Base-by-base conservation (phyloP, 2,113 vertebrate genomes). In the Leptobrachium ailaonicum region DNA sequence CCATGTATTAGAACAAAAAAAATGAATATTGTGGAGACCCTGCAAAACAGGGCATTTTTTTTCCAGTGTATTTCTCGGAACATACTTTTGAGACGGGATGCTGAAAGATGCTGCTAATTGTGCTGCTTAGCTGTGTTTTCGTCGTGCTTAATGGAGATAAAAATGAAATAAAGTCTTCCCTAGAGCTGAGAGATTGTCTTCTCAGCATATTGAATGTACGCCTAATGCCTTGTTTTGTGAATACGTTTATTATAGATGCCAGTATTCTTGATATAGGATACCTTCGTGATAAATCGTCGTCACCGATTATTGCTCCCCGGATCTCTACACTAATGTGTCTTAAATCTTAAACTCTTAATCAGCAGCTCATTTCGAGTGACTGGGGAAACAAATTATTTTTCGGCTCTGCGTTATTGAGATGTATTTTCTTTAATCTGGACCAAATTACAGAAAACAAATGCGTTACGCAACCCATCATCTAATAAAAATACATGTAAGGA, bases 321-420 rank as follows among this genome's bases (percentile, higher is more conserved):
- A 68, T 68, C 40, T 40, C 2, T 68, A 2, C 10, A 43, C 4
- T 42, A 68, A 68, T 10, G 12, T 41, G 32, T 42, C 66, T 32
- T 41, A 68, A 43, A 41, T 68, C 66, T 68, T 68, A 42, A 13
- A 41, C 40, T 68, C 66, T 68, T 68, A 68, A 68, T 68, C 66
- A 68, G 66, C 41, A 68, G 8, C 41, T 60, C 41, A 42, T 42
- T 68, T 68, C 41, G 12, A 9, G 43, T 10, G 7, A 42, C 40
- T 42, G 66, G 11, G 56, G 56, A 60, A 60, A 60, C 6, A 60
- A 60, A 60, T 11, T 60, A 8, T 60, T 60, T 60, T 11, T 12
- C 4, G 56, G 10, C 8, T 11, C 4, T 60, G 56, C 13, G 11
- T 60, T 60, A 60, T 60, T 60, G 11, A 12, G 56, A 60, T 60